phyloP scores from a whole-genome alignment of 2,797 vertebrate species.

The Microchirus variegatus region DNA sequence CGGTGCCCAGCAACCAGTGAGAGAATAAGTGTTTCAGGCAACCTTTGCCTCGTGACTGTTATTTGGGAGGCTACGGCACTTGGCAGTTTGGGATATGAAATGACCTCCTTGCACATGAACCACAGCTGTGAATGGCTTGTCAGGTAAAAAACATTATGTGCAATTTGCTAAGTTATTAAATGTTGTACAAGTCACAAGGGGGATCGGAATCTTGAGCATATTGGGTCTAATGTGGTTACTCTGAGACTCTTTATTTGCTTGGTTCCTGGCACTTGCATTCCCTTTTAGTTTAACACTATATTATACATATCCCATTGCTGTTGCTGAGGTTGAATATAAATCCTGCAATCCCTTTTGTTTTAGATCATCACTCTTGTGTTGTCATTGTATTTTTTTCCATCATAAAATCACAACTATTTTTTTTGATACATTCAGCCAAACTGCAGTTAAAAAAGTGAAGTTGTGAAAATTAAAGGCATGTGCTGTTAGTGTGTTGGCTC shows the following conservation, averaged over 20 bases:
- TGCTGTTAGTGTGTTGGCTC: slow-evolving; percentile 20
- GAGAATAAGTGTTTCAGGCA: slow-evolving; percentile 38
- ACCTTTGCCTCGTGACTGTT: slow-evolving; percentile 45
- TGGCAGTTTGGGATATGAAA: slow-evolving; percentile 41
- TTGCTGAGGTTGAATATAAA: neutral
- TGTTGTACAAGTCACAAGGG: neutral
- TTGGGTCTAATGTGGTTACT: too few relatives aligned
- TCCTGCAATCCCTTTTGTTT: neutral
- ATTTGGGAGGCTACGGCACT: slow-evolving; percentile 35
- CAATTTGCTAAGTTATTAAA: neutral
- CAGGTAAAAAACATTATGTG: neutral
- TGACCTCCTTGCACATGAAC: slow-evolving; percentile 29
- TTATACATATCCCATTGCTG: too few relatives aligned
- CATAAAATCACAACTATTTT: neutral
- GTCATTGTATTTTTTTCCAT: neutral
- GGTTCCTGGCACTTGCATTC: too few relatives aligned
- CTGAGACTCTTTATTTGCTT: too few relatives aligned
- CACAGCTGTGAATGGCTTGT: slow-evolving; percentile 14
- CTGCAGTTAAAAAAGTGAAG: neutral
- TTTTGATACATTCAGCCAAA: neutral
- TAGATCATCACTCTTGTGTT: neutral
- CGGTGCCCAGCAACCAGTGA: slow-evolving; percentile 43
- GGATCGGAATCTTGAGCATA: too few relatives aligned
- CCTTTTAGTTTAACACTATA: too few relatives aligned
- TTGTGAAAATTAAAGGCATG: neutral